Base-by-base conservation (phyloP, 2,888 invertebrate species). In the Ethmia dodecea region DNA sequence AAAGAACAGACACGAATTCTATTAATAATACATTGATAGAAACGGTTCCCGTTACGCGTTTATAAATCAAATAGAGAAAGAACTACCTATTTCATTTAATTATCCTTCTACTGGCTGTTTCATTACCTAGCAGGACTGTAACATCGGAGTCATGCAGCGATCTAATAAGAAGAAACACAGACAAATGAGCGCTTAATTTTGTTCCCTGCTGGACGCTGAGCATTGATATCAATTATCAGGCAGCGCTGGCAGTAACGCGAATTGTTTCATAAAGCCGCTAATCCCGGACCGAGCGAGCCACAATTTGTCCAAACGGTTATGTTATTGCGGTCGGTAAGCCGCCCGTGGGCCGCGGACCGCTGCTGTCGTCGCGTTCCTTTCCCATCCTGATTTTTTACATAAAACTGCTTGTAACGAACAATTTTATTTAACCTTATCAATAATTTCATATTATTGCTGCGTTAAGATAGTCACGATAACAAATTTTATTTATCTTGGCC, bases 301-400 rank as follows among this genome's bases (percentile, higher is more conserved):
- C 83, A 80, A 83, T 84, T 83, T 81, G 81, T 80, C 71, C 69
- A 73, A 84, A 84, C 76, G 79, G 83, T 83, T 84, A 84, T 84
- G 83, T 84, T 83, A 84, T 78, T 80, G 79, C 80, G 77, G 79
- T 68, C 66, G 55, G 71, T 72, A 79, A 79, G 76, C 76, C 62
- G 61, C 52, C 61, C 52, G 27, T 20, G 20, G 11, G 9, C 28
- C 41, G 40, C 49, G 31, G 34, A 28, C 1, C 54, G 63, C 63
- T 61, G 61, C 56, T 52, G 51, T 3, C 54, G 63, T 63, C 61
- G 61, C 56, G 52, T 51, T n/a, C 49, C 9, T 53, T 61, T 58
- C 52, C 55, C 61, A 49, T 69, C 65, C 69, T 71, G 77, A 80
- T 76, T 78, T 77, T 72, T 68, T 65, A 61, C 62, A 62, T 69